Evolutionary conservation across 2,113 vertebrate species (phyloP).

Genomic region (Lophochroa leadbeateri): DNA sequence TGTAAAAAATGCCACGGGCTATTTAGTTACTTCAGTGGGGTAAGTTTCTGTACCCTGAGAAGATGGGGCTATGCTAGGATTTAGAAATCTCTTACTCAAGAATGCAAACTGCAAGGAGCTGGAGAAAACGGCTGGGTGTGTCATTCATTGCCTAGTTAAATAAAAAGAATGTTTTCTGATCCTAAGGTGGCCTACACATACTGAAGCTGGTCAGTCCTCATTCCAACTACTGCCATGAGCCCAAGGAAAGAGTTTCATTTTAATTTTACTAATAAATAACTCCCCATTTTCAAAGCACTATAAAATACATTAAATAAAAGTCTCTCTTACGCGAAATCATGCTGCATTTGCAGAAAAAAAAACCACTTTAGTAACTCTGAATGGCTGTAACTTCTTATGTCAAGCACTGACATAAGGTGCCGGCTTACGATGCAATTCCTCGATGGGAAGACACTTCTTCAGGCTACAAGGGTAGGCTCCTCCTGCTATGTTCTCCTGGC

Average conservation of each 20-base stretch:
- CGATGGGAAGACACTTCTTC: background rate
- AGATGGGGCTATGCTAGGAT: background rate
- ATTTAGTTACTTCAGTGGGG: background rate
- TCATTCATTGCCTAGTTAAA: background rate
- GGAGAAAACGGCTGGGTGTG: background rate
- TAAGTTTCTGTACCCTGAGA: background rate
- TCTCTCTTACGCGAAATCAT: background rate
- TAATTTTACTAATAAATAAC: constrained; percentile 58
- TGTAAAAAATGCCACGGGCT: background rate
- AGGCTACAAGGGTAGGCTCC: background rate
- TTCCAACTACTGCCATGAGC: background rate
- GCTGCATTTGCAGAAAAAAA: background rate
- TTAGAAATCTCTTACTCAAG: background rate
- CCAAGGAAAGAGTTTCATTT: background rate
- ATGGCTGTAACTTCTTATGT: background rate
- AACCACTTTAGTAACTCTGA: background rate
- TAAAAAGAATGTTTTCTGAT: background rate
- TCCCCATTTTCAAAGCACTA: background rate
- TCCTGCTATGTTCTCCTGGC: background rate
- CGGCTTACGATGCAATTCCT: background rate
- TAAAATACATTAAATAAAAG: background rate
- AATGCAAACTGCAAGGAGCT: background rate
- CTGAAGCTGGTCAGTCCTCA: background rate
- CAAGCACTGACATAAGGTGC: background rate
- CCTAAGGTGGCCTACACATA: background rate